phyloP scores from a whole-genome alignment of 2,888 invertebrate species.

The Atethmia centrago region DNA sequence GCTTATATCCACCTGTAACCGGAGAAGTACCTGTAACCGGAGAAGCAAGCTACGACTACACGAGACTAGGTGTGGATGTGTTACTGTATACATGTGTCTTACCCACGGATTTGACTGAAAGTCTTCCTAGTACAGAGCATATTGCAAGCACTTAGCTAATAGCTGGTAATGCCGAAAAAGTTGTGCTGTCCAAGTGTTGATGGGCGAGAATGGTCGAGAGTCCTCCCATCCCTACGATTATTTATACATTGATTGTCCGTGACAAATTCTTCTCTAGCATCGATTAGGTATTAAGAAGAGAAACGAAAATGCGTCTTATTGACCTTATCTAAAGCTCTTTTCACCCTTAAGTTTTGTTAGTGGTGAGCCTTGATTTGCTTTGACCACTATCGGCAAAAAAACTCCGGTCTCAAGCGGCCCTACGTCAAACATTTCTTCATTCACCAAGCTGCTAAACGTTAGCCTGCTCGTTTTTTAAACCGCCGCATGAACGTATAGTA shows the following conservation, averaged over 20 bases:
- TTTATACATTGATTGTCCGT: neutral
- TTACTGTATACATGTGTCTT: neutral
- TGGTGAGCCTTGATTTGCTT: neutral
- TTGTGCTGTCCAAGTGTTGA: neutral
- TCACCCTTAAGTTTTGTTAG: neutral
- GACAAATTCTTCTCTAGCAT: neutral
- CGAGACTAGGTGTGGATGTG: neutral
- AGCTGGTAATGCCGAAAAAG: neutral
- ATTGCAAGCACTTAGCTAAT: neutral
- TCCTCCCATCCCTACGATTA: neutral
- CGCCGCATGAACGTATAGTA: constrained; percentile 45
- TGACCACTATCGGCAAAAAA: neutral
- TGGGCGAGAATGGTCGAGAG: neutral
- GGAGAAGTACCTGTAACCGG: constrained; percentile 10
- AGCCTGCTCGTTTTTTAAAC: constrained; percentile 26
- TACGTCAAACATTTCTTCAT: constrained; percentile 22
- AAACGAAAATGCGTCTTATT: neutral
- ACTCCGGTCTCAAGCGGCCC: neutral
- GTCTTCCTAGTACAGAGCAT: neutral
- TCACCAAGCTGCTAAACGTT: constrained; percentile 10
- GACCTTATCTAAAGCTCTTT: neutral
- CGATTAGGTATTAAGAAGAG: neutral
- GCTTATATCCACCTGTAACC: constrained; percentile 4
- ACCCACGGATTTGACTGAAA: neutral
- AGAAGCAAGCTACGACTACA: neutral